Evolutionary conservation across 1,140 invertebrate species (phyloP), one percentile per base, ranked within the genome.

Genomic region (Drosophila littoralis): DNA sequence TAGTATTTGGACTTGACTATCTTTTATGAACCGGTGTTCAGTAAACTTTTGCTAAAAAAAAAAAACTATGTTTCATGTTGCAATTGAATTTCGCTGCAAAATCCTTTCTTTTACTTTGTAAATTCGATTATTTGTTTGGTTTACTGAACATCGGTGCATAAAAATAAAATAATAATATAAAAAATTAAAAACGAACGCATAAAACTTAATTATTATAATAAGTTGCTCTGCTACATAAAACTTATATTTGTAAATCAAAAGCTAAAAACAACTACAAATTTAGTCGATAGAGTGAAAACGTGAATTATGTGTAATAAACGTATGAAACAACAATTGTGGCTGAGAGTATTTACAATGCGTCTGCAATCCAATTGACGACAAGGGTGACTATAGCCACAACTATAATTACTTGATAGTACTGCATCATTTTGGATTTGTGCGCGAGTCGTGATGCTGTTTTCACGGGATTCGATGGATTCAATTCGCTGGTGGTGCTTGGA

Each of bases 241-340:
- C 55, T 50, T 13, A 42, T 59, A 33, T 50, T 32, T 59, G 13
- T 65, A 67, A n/a, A 59, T 59, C 38, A 59, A 60, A n/a, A n/a
- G 38, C 52, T 58, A n/a, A 33, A 52, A 52, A 55, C 17, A 28
- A 9, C 52, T 66, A 66, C 36, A 33, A 46, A 70, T 70, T 63
- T 63, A 17, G 38, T 17, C 45, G 50, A 45, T 69, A 36, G 40
- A 8, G 6, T 12, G 22, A 52, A 43, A 42, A 52, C 28, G 32
- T 61, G 46, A 55, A 46, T 46, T 15, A 35, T 63, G 33, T 69
- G 58, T 69, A 69, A 69, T 69, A 69, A 69, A 69, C 38, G 32
- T 69, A 61, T 69, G 33, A 61, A 63, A 46, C 22, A 63, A 46
- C 48, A 15, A 8, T n/a, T 42, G n/a, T 10, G 40, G 3, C 0